A percentile compares a stretch with the other conserved stretches of the same genome.
phyloP scores from a whole-genome alignment of 1,140 invertebrate species.

The Parapsyche elsis region DNA sequence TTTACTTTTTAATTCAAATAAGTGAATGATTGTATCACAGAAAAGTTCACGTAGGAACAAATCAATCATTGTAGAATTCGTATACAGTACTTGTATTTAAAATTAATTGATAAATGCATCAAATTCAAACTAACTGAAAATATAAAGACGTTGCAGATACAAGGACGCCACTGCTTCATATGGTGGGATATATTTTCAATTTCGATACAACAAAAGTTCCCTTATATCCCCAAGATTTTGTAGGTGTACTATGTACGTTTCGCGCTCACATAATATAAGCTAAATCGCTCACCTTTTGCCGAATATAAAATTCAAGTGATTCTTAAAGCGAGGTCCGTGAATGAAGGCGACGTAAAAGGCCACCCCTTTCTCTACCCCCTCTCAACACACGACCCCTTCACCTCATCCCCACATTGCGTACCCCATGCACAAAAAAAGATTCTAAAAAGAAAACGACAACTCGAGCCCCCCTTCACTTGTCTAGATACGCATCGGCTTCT shows the following conservation, averaged over 20 bases:
- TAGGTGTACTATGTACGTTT: conserved; percentile 32
- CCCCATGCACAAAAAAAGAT: conserved; percentile 22
- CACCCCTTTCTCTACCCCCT: background rate
- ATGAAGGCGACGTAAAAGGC: background rate
- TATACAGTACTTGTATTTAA: background rate
- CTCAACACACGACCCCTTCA: background rate
- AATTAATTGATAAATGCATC: background rate
- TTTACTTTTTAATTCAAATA: too few relatives aligned
- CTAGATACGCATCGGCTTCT: background rate
- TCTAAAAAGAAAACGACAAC: conserved; percentile 30
- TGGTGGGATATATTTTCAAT: conserved; percentile 56
- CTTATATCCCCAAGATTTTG: conserved; percentile 54
- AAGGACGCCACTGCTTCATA: conserved; percentile 47
- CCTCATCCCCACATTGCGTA: background rate
- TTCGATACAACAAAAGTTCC: conserved; percentile 54
- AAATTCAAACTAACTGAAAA: background rate
- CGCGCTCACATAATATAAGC: conserved; percentile 44
- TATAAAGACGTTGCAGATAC: background rate
- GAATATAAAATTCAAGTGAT: conserved; percentile 51
- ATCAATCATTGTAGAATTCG: too few relatives aligned
- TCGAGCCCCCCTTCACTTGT: background rate
- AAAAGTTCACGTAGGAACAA: too few relatives aligned
- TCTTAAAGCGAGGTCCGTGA: conserved; percentile 21
- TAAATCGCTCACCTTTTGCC: conserved; percentile 48
- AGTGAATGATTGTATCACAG: too few relatives aligned